Evolutionary conservation across 2,113 vertebrate species (phyloP).

Genomic region (Chaetops frenatus): DNA sequence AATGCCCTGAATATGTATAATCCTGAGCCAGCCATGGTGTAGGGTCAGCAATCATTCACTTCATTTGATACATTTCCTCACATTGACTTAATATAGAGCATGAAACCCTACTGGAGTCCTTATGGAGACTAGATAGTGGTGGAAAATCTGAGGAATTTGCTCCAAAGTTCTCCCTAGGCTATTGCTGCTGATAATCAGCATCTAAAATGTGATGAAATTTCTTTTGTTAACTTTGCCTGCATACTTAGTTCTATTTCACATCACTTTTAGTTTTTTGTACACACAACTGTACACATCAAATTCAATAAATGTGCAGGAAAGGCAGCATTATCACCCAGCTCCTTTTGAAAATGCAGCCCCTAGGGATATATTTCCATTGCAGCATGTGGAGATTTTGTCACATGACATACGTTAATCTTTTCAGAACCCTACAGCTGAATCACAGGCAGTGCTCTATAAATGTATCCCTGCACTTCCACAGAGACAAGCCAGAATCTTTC

Average conservation of each 20-base stretch:
- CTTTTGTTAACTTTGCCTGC: constrained; percentile 36
- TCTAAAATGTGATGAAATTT: constrained; percentile 22
- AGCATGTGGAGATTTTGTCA: constrained; percentile 62
- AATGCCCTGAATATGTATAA: constrained; percentile 23
- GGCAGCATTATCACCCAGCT: constrained; percentile 58
- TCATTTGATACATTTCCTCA: constrained; percentile 33
- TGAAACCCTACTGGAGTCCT: neutral
- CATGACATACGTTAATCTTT: constrained; percentile 58
- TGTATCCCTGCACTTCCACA: neutral
- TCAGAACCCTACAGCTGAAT: constrained; percentile 46
- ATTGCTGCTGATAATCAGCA: constrained; percentile 27
- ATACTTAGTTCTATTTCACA: constrained; percentile 45
- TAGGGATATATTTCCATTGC: constrained; percentile 57
- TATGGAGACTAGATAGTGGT: neutral
- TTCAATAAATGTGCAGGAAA: constrained; percentile 49
- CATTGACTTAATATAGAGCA: neutral
- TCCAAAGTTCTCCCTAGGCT: constrained; percentile 10
- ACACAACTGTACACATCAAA: constrained; percentile 45
- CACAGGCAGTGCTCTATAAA: neutral
- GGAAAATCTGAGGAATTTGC: constrained; percentile 37
- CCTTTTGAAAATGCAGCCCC: constrained; percentile 53
- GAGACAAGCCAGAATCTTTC: neutral
- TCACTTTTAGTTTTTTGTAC: constrained; percentile 59
- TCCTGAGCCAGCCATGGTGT: neutral
- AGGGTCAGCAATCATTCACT: constrained; percentile 31